phyloP scores from a whole-genome alignment of 2,888 invertebrate species.

The Metalampra italica region DNA sequence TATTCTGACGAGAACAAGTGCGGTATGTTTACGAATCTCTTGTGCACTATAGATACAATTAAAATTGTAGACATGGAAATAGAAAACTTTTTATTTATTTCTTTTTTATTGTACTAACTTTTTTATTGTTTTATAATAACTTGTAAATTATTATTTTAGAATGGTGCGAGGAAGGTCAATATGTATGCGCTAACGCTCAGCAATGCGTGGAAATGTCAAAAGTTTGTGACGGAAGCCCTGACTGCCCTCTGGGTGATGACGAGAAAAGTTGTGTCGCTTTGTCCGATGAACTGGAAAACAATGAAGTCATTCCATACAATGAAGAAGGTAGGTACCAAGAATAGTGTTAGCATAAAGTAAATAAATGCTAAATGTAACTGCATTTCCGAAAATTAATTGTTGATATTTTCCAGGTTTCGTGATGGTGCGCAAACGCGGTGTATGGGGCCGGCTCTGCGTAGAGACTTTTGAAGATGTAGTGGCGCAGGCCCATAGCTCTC shows the following conservation, averaged over 20 bases:
- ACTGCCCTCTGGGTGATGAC: constrained; percentile 87
- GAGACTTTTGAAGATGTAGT: constrained; percentile 81
- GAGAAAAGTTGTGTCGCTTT: constrained; percentile 86
- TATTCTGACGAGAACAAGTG: constrained; percentile 87
- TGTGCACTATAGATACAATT: no score
- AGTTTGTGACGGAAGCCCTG: constrained; percentile 84
- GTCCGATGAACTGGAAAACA: constrained; percentile 73
- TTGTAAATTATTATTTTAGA: constrained; percentile 68
- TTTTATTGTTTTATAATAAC: background rate
- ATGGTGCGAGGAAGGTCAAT: constrained; percentile 85
- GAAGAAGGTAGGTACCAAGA: constrained; percentile 77
- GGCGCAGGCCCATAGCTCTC: constrained; percentile 75
- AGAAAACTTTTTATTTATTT: no score
- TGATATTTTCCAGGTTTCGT: constrained; percentile 75
- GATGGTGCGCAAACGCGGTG: constrained; percentile 85
- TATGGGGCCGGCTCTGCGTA: constrained; percentile 88
- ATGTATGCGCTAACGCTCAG: constrained; percentile 85
- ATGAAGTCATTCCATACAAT: constrained; percentile 80
- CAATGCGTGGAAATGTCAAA: constrained; percentile 81
- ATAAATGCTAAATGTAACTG: no score
- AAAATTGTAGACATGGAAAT: no score
- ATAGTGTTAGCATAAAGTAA: no score
- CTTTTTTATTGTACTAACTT: no score
- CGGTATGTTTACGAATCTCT: constrained; percentile 64
- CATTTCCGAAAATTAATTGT: no score